Evolutionary conservation across 1,140 invertebrate genomes (phyloP), one percentile per base, ranked within the genome.

Genomic region (Whitmania pigra): DNA sequence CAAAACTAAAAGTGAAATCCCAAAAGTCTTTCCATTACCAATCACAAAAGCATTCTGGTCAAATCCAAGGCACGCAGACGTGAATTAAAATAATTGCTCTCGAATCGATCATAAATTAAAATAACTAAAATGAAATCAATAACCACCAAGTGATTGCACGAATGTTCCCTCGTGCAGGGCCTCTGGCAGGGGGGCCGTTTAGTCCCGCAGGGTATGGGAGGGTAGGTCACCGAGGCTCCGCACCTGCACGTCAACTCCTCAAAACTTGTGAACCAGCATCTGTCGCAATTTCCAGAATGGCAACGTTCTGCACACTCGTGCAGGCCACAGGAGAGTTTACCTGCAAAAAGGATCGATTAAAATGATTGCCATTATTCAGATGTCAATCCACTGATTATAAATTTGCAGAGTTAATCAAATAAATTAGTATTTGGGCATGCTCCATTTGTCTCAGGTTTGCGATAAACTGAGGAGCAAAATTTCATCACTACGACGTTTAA

Each of bases 221-320:
- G 94, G 81, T 89, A 89, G 63, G 91, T 83, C 25, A 95, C 89
- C 72, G 88, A 87, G 0, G 86, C 84, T 0, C 94, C 94, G 83
- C 95, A 98, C 77, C 91, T 89, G 79, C 95, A 97, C 3, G 87
- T 87, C 3, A 97, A 82, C 81, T 97, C 94, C 68, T 94, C 90
- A 82, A 94, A 97, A 78, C 91, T 92, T 76, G 88, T 88, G 75
- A 88, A 84, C 75, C 88, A 87, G 79, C 93, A 96, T 2, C 88
- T 87, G 43, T 86, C 86, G 80, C 94, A 97, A 79, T 90, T 88
- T 68, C 91, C 90, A 72, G 86, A 87, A 81, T 97, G 94, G 84
- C 94, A 97, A 29, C 87, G 87, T 76, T 89, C 86, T 76, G 91
- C 88, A 82, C 94, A 97, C 74, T 87, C 88, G 79, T 97, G 94